Percentiles rank a stretch among this genome's conserved stretches.
phyloP scores from a whole-genome alignment of 2,113 vertebrate species.

The Sinocyclocheilus grahami region DNA sequence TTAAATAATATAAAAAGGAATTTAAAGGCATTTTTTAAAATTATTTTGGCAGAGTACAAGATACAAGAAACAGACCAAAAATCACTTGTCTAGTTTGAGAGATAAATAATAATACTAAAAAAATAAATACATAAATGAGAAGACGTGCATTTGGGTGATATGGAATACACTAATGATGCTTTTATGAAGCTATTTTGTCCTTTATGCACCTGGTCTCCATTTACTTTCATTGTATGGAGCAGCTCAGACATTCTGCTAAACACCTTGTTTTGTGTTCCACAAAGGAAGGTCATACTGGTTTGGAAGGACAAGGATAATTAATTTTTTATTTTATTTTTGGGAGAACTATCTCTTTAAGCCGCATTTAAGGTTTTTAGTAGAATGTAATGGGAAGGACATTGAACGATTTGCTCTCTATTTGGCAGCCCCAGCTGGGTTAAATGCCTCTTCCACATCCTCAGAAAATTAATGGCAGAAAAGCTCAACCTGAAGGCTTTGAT shows the following conservation, averaged over 20 bases:
- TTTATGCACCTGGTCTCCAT: not conserved
- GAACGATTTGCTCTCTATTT: conserved; percentile 71
- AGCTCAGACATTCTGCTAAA: not conserved
- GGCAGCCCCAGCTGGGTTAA: conserved; percentile 75
- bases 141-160: too few relatives aligned
- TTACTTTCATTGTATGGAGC: not conserved
- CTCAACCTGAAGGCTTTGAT: conserved; percentile 80
- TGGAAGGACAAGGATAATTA: too few relatives aligned
- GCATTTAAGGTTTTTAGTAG: conserved; percentile 28
- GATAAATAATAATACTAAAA: not conserved
- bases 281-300: not conserved
- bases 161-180: too few relatives aligned
- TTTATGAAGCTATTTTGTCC: not conserved
- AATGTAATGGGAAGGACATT: conserved; percentile 61
- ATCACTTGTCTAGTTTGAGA: not conserved
- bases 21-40: too few relatives aligned
- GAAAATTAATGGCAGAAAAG: conserved; percentile 85
- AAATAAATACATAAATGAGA: too few relatives aligned
- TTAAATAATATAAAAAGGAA: too few relatives aligned
- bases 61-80: not conserved
- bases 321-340: not conserved
- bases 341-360: not conserved
- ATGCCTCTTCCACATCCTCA: conserved; percentile 77
- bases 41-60: too few relatives aligned
- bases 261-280: not conserved